Evolutionary conservation across 2,113 vertebrate species (phyloP), one percentile per base, ranked within the genome.

Genomic region (Sphyrna mokarran): DNA sequence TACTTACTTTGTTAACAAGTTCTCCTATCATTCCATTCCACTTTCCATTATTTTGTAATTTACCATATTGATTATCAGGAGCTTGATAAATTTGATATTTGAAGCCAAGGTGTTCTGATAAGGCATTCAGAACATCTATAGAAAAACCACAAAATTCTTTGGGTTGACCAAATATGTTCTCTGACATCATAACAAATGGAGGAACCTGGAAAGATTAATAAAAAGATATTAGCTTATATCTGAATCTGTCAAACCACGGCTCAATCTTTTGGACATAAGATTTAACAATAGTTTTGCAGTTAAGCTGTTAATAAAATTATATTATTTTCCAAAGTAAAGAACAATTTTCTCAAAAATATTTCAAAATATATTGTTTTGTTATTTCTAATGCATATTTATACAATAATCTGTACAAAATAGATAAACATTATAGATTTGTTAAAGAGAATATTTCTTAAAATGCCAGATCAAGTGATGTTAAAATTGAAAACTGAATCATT

Each of bases 111-210:
- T 95, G 95, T 13, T 85, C 72, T 40, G 95, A 85, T 18, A 95
- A 76, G 37, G 86, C 63, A 61, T 89, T 70, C 54, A 95, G 95
- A 78, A 95, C 80, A 69, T 95, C 95, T 8, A 95, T 85, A 29
- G 95, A 95, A 78, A 83, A 87, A 9, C 95, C 95, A 26, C 61
- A 86, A 23, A 95, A 95, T 40, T 95, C 63, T 89, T 89, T 85
- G 40, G 80, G 95, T 78, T 95, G 95, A 48, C 95, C 95, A 66
- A 95, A 89, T 37, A 95, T 78, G 61, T 95, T 95, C 80, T 95
- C 95, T 86, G 95, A 80, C 7, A 95, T n/a, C 95, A 95, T 80
- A 68, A 95, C 95, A 89, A 95, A 95, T 63, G 95, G 95, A 95
- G 95, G 58, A 29, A 80, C 80, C 95, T 95, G 95, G 11, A 95